These are phyloP conservation scores for Brenthis ino DNA, from an alignment of 2,888 invertebrate genomes.

Conservation along the genomic window DNA sequence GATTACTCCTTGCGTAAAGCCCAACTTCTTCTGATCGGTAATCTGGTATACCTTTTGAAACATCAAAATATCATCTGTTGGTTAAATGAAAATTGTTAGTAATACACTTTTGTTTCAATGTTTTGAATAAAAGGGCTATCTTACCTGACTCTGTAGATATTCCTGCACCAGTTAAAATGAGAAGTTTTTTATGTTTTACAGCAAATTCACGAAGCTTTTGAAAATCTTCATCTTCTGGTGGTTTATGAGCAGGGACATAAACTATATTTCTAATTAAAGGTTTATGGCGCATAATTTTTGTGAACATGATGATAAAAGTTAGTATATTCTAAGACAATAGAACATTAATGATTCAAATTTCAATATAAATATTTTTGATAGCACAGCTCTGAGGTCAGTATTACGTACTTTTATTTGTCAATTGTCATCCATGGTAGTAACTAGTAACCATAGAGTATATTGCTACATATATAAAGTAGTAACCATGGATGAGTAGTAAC, in stretches of 20 bases:
- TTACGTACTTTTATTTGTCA: too few relatives aligned
- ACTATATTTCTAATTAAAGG: conserved; percentile 51
- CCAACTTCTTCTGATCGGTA: conserved; percentile 96
- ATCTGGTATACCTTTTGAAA: conserved; percentile 91
- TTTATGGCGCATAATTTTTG: conserved; percentile 20
- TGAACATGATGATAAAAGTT: not conserved
- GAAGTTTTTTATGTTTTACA: conserved; percentile 75
- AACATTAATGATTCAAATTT: too few relatives aligned
- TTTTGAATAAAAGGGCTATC: not conserved
- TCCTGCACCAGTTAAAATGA: conserved; percentile 95
- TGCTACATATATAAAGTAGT: too few relatives aligned
- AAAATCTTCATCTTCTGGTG: conserved; percentile 83
- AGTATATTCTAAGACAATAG: too few relatives aligned
- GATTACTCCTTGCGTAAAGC: conserved; percentile 91
- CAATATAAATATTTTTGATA: too few relatives aligned
- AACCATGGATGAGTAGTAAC: too few relatives aligned
- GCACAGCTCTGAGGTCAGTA: too few relatives aligned
- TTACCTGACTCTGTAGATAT: conserved; percentile 96
- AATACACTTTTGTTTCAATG: not conserved
- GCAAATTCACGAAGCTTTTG: conserved; percentile 84
- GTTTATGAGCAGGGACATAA: conserved; percentile 88
- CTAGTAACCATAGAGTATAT: too few relatives aligned
- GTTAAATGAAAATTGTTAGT: too few relatives aligned
- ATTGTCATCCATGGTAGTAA: too few relatives aligned
- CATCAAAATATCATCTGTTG: not conserved